These are phyloP conservation scores for Parthenolecanium corni DNA, from an alignment of 2,888 invertebrate species.

Conservation along the genomic window DNA sequence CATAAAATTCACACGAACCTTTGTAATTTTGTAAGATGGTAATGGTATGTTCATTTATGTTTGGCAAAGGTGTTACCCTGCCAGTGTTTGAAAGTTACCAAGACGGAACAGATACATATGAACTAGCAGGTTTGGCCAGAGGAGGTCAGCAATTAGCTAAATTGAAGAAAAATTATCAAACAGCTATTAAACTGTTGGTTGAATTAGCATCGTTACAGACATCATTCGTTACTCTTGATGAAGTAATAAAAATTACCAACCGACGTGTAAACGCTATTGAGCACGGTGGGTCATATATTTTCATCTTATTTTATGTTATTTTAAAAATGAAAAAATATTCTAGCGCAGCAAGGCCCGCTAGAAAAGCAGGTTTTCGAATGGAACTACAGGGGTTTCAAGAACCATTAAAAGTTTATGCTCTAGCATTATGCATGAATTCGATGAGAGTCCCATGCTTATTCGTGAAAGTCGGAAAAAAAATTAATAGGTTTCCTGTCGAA, in stretches of 20 bases:
- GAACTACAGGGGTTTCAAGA: too few relatives aligned
- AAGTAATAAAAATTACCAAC: slow-evolving; percentile 97
- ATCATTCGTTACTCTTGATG: slow-evolving; percentile 95
- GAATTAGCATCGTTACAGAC: slow-evolving; percentile 97
- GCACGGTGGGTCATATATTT: slow-evolving; percentile 55
- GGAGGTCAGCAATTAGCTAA: slow-evolving; percentile 96
- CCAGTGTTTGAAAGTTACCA: slow-evolving; percentile 91
- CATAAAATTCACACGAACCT: not conserved
- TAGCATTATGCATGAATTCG: too few relatives aligned
- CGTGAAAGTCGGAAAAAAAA: too few relatives aligned
- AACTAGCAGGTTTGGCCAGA: slow-evolving; percentile 87
- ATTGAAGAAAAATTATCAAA: slow-evolving; percentile 95
- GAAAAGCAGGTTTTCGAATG: too few relatives aligned
- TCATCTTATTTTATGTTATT: too few relatives aligned
- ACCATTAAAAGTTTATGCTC: too few relatives aligned
- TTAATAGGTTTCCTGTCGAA: too few relatives aligned
- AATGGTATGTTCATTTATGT: not conserved
- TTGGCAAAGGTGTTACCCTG: slow-evolving; percentile 70
- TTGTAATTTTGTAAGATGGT: not conserved
- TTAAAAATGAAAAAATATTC: too few relatives aligned
- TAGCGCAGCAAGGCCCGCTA: too few relatives aligned
- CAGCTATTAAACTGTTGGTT: slow-evolving; percentile 87
- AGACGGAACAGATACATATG: slow-evolving; percentile 93
- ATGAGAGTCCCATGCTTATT: too few relatives aligned
- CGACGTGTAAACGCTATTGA: slow-evolving; percentile 99